Conservation (phyloP, 2,797 vertebrate species). For the Pyrocephalus nanus region DNA sequence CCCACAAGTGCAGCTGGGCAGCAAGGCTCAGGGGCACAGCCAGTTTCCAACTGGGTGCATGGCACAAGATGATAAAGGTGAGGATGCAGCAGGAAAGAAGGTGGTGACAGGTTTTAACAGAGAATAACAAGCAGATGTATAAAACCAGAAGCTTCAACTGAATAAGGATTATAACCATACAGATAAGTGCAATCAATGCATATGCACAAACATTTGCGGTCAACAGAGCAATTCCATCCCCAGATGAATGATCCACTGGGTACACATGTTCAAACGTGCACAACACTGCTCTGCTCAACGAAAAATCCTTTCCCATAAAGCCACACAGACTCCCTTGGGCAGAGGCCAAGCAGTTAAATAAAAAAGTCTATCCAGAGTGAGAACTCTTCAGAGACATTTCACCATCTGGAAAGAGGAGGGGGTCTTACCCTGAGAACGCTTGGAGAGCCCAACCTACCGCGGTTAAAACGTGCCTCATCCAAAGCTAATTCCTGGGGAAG, state of each 20-base stretch:
- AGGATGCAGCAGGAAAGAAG: neutral
- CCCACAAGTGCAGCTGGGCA: neutral
- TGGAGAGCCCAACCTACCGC: neutral
- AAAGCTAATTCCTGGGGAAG: neutral
- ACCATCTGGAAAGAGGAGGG: constrained; percentile 53
- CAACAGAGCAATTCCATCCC: neutral
- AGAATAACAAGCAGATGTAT: neutral
- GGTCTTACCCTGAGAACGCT: neutral
- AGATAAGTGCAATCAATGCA: neutral
- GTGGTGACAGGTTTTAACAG: neutral
- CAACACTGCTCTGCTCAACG: neutral
- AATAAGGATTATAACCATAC: neutral
- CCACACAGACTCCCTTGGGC: constrained; percentile 48
- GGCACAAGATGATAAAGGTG: neutral
- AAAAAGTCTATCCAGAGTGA: constrained; percentile 13
- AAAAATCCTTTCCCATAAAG: constrained; percentile 45
- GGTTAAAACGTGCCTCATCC: neutral
- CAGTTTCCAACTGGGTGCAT: neutral
- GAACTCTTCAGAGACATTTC: constrained; percentile 38
- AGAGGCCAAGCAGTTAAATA: constrained; percentile 50
- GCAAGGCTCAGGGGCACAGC: neutral
- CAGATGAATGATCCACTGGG: neutral
- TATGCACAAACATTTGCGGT: neutral
- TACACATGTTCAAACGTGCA: neutral
- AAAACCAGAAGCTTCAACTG: neutral